Evolutionary conservation across 2,113 vertebrate species (phyloP).

Genomic region (Ictalurus furcatus): DNA sequence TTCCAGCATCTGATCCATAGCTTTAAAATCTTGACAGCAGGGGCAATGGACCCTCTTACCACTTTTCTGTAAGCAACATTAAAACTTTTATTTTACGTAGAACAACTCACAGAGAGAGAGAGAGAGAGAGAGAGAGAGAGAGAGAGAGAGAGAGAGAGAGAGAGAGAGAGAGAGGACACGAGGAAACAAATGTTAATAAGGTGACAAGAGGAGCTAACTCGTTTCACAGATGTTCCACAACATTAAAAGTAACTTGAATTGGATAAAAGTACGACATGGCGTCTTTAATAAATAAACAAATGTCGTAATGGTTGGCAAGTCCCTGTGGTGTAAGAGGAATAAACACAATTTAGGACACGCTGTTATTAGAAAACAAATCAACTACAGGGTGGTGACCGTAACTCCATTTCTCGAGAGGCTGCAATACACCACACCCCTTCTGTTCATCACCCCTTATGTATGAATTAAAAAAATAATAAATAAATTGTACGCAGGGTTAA

Average conservation of each 20-base stretch:
- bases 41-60: constrained; percentile 82
- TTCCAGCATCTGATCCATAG: constrained; percentile 84
- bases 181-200: not conserved
- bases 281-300: not conserved
- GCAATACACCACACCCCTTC: not conserved
- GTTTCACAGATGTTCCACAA: not conserved
- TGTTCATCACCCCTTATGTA: not conserved
- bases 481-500: not conserved
- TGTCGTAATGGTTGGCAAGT: not conserved
- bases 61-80: constrained; percentile 73
- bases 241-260: not conserved
- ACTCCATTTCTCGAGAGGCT: no score
- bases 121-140: no score
- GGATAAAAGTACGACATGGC: not conserved
- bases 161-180: no score
- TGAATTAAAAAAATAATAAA: no score
- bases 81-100: not conserved
- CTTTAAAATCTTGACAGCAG: constrained; percentile 80
- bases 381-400: no score
- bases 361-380: not conserved
- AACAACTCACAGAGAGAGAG: not conserved
- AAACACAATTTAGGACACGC: not conserved
- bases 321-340: not conserved
- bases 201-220: no score
- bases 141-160: no score